Percentiles rank a stretch among this genome's conserved stretches.
These are phyloP conservation scores for Nycticorax nycticorax DNA, from an alignment of 2,113 vertebrate species.

Conservation along the genomic window DNA sequence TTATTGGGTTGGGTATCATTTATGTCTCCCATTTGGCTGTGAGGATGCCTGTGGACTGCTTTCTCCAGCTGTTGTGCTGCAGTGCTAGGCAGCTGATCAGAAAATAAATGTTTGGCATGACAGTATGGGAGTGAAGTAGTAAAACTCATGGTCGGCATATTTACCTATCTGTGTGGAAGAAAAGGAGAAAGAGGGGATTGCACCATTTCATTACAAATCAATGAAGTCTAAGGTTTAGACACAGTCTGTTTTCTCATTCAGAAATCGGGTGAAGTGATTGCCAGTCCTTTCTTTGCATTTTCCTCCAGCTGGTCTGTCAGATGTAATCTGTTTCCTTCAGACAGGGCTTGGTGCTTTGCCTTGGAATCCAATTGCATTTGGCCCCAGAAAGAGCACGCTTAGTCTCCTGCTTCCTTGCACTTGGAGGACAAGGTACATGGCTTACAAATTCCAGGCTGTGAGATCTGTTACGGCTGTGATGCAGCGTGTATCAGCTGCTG, in stretches of 20 bases:
- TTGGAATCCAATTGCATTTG: not conserved
- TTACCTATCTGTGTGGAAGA: not conserved
- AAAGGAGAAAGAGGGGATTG: conserved; percentile 1
- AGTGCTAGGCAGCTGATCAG: not conserved
- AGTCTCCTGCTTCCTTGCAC: not conserved
- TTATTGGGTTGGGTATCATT: not conserved
- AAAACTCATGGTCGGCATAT: not conserved
- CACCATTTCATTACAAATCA: not conserved
- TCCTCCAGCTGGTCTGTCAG: not conserved
- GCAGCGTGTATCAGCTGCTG: fast-evolving
- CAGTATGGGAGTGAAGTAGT: not conserved
- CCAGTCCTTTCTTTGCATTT: not conserved
- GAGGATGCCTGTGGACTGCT: not conserved
- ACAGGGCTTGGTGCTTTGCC: not conserved
- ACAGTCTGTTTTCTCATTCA: not conserved
- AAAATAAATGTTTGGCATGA: not conserved
- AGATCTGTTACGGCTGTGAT: not conserved
- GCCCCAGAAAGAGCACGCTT: not conserved
- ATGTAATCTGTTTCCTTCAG: not conserved
- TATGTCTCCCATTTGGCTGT: not conserved
- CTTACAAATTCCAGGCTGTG: not conserved
- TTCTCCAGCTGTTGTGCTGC: not conserved
- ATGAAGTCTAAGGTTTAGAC: not conserved
- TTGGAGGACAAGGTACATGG: not conserved
- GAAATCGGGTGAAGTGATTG: not conserved